These are phyloP conservation scores for Drosophila ercepeae DNA, from an alignment of 1,140 invertebrate genomes.

Conservation along the genomic window DNA sequence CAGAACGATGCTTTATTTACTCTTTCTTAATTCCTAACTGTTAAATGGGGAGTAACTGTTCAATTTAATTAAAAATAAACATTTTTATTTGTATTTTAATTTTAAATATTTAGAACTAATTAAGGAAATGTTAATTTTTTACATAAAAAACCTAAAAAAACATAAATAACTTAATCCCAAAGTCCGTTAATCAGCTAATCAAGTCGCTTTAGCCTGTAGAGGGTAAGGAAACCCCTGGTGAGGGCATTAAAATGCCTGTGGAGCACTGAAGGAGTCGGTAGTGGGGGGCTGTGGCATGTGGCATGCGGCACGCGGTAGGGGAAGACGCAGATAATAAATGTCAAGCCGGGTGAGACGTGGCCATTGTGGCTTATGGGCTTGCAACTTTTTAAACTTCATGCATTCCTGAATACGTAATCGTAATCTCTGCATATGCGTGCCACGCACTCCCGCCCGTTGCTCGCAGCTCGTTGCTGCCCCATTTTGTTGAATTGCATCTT, in stretches of 20 bases:
- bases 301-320: constrained; percentile 3
- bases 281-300: neutral
- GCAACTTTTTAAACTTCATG: constrained; percentile 70
- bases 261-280: neutral
- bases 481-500: neutral
- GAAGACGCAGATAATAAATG: constrained; percentile 71
- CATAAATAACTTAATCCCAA: neutral
- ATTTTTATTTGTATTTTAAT: neutral
- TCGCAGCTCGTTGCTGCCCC: neutral
- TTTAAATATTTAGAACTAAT: no score
- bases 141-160: no score
- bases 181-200: neutral
- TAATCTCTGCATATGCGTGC: constrained; percentile 62
- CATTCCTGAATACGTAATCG: constrained; percentile 65
- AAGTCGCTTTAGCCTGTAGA: neutral
- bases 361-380: constrained; percentile 77
- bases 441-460: constrained; percentile 18
- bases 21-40: neutral
- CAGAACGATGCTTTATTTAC: neutral
- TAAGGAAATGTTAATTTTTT: no score
- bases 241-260: constrained; percentile 1
- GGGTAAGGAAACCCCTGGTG: neutral
- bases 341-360: constrained; percentile 73
- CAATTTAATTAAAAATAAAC: neutral
- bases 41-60: no score